phyloP scores from a whole-genome alignment of 2,113 vertebrate genomes.

The Montifringilla adamsi region DNA sequence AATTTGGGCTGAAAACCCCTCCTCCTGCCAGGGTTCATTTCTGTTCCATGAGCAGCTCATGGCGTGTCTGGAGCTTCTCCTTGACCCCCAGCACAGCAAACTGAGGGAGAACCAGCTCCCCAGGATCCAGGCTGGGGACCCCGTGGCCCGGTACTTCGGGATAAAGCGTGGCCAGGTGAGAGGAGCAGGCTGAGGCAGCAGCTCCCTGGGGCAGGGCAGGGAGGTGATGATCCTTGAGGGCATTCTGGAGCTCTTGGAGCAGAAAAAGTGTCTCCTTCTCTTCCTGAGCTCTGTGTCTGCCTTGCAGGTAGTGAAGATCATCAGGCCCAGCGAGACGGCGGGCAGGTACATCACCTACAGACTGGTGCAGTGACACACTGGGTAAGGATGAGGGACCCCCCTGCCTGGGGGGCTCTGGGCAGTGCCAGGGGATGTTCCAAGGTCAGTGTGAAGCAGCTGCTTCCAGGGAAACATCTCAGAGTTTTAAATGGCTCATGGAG shows the following conservation, averaged over 20 bases:
- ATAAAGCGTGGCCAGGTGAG: conserved; percentile 96
- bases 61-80: not conserved
- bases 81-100: conserved; percentile 78
- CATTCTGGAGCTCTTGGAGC: not conserved
- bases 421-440: not conserved
- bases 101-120: conserved; percentile 95
- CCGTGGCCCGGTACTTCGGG: conserved; percentile 94
- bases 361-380: conserved; percentile 83
- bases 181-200: accelerated
- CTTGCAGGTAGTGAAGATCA: conserved; percentile 94
- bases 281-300: accelerated
- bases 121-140: conserved; percentile 94
- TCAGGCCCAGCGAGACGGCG: conserved; percentile 92
- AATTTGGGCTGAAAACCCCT: too few relatives aligned
- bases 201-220: not conserved
- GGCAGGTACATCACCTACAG: conserved; percentile 97
- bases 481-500: not conserved
- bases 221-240: not conserved
- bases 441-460: not conserved
- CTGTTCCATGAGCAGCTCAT: accelerated
- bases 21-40: accelerated
- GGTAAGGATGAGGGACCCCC: not conserved
- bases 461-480: accelerated
- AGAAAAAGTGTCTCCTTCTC: not conserved
- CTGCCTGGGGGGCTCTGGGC: not conserved